phyloP scores from a whole-genome alignment of 2,113 vertebrate genomes.

The Urocynchramus pylzowi region DNA sequence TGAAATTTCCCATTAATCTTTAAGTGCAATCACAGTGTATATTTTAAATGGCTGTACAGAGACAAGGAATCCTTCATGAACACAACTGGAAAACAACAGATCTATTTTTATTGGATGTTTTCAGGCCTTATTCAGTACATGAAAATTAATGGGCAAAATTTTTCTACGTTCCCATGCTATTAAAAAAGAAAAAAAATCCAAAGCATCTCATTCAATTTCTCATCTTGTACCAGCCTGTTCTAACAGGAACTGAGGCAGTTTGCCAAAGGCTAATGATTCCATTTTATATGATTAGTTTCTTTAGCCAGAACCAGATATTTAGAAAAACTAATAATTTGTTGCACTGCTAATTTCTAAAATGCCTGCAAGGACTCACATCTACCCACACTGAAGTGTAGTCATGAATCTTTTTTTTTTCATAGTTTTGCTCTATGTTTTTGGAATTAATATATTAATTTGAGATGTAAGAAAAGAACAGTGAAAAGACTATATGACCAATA shows the following conservation, averaged over 20 bases:
- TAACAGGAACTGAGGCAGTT: background rate
- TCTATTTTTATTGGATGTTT: background rate
- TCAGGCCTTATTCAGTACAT: background rate
- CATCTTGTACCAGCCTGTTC: background rate
- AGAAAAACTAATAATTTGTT: slow-evolving; percentile 26
- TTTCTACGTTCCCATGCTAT: background rate
- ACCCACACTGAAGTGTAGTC: background rate
- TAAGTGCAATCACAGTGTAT: background rate
- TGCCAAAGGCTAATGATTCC: slow-evolving; percentile 23
- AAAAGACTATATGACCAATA: background rate
- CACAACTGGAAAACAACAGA: background rate
- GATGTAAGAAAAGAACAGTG: background rate
- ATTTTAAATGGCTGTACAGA: background rate
- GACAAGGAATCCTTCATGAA: background rate
- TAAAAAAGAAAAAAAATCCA: background rate
- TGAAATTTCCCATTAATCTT: background rate
- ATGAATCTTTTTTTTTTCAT: background rate
- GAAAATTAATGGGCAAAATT: background rate
- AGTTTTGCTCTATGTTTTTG: background rate
- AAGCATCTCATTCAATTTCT: background rate
- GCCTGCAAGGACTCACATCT: background rate
- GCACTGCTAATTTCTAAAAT: background rate
- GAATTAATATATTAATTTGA: background rate
- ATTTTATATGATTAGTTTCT: slow-evolving; percentile 13
- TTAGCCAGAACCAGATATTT: slow-evolving; percentile 21